Evolutionary conservation across 1,140 invertebrate species (phyloP), one percentile per base, ranked within the genome.

Genomic region (Onthophagus taurus): DNA sequence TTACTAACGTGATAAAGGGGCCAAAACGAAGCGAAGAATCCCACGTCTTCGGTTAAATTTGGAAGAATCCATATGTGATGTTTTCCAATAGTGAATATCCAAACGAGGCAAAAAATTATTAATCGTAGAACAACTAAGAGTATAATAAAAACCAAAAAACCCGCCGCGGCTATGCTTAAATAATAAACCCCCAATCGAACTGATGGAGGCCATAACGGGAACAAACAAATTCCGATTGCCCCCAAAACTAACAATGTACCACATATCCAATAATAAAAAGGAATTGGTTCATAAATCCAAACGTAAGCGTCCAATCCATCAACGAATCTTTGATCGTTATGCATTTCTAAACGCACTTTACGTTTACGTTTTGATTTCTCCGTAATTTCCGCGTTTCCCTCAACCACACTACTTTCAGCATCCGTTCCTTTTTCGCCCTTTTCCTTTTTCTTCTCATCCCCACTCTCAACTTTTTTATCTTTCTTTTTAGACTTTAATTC

Each of bases 231-330:
- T n/a, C 80, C 86, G 57, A 97, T 93, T 33, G 89, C 88, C 26
- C 87, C 94, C 37, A 97, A 68, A 14, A 99, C 89, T 45, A 98
- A 73, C 0, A 94, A 70, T 17, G 85, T 76, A 35, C 96, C 96
- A 59, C 94, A 87, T 49, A 97, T 72, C 83, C 94, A 98, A 60
- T 97, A 97, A 70, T 92, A 90, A 45, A 93, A 78, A 7, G 94
- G 92, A 55, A 96, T 92, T 3, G 95, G 95, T 66, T 99, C 95
- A 70, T 97, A 99, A 44, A 99, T 86, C 97, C 97, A 99, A 11
- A 99, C 95, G 70, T 97, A 99, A 2, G 95, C 89, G 69, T 97
- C 92, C 21, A 84, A 75, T 26, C 83, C 85, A 69, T 98, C 95
- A 3, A 91, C 76, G 71, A 97, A 97, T 51, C 82, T 65, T 67